Conservation (phyloP, 1,140 invertebrate species). For the silkworm (Bombyx mori) region ASM3026992v2 NC_085122.1:12871501-12872000, state of each 20-base stretch:
- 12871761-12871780: slow-evolving; percentile 87
- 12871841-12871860: slow-evolving; percentile 87
- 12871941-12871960: slow-evolving; percentile 93
- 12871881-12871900: slow-evolving; percentile 75
- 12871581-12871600: no score
- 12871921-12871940: slow-evolving; percentile 88
- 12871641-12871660: slow-evolving; percentile 36
- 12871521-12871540: no score
- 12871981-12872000: slow-evolving; percentile 89
- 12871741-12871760: slow-evolving; percentile 88
- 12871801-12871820: slow-evolving; percentile 78
- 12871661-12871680: slow-evolving; percentile 90
- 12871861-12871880: slow-evolving; percentile 86
- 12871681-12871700: slow-evolving; percentile 85
- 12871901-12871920: slow-evolving; percentile 78
- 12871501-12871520: no score
- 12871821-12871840: slow-evolving; percentile 77
- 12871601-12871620: no score
- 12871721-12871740: slow-evolving; percentile 91
- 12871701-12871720: slow-evolving; percentile 87
- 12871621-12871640: no score
- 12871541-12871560: no score
- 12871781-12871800: slow-evolving; percentile 78
- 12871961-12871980: slow-evolving; percentile 96
- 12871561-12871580: no score